These are phyloP conservation scores for Trileptium ribeirensis DNA, from an alignment of 2,888 invertebrate genomes.

Conservation along the genomic window DNA sequence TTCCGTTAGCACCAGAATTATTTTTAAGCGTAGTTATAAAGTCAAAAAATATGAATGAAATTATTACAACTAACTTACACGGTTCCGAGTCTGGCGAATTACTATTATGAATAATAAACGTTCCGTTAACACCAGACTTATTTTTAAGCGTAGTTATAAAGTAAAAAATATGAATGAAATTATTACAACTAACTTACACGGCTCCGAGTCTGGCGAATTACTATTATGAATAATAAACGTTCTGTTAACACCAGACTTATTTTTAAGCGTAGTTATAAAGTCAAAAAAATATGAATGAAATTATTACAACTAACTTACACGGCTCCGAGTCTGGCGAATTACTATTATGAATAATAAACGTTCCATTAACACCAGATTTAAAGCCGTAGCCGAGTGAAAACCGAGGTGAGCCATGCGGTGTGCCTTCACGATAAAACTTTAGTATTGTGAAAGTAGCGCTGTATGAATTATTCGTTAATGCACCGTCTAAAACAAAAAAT, in stretches of 20 bases:
- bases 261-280: too few relatives aligned
- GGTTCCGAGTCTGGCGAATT: slow-evolving; percentile 51
- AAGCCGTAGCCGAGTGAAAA: slow-evolving; percentile 51
- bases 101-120: slow-evolving; percentile 49
- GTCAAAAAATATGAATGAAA: too few relatives aligned
- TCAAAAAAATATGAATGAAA: too few relatives aligned
- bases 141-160: too few relatives aligned
- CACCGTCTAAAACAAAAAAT: slow-evolving; percentile 47
- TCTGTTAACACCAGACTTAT: neutral
- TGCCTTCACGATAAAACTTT: slow-evolving; percentile 52
- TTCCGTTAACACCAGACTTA: slow-evolving; percentile 50
- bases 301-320: slow-evolving; percentile 40
- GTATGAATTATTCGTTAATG: slow-evolving; percentile 51
- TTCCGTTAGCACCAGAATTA: slow-evolving; percentile 50
- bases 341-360: slow-evolving; percentile 49
- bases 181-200: neutral
- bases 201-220: neutral
- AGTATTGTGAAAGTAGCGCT: slow-evolving; percentile 50
- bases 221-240: neutral
- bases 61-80: too few relatives aligned
- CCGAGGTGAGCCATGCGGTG: slow-evolving; percentile 50
- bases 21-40: too few relatives aligned
- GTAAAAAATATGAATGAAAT: too few relatives aligned
- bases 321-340: slow-evolving; percentile 51
- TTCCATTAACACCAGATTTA: slow-evolving; percentile 50